Conservation (phyloP, 2,113 vertebrate genomes). For the Varanus salvator region DNA sequence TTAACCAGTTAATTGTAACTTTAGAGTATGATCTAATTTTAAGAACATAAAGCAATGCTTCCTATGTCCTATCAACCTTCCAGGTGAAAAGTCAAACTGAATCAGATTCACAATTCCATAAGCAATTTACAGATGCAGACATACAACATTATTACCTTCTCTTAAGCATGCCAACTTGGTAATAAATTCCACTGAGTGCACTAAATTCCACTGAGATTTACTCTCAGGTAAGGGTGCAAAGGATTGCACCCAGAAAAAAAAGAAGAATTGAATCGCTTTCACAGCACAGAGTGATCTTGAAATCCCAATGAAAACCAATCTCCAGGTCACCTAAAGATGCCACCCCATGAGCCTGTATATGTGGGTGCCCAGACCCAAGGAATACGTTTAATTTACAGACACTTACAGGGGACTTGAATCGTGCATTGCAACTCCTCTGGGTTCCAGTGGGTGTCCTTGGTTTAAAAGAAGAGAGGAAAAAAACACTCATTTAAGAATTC, state of each 20-base stretch:
- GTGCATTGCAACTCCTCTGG: conserved; percentile 28
- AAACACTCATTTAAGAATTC: neutral
- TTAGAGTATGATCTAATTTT: neutral
- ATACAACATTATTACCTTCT: neutral
- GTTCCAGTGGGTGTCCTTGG: conserved; percentile 51
- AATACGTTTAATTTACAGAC: neutral
- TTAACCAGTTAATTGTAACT: neutral
- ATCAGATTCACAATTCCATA: neutral
- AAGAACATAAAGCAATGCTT: neutral
- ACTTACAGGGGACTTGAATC: conserved; percentile 65
- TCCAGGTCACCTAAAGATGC: too few species aligned
- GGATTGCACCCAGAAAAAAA: neutral
- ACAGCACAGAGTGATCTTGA: neutral
- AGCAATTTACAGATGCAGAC: neutral
- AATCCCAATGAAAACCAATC: too few species aligned
- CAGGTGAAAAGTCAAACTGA: neutral
- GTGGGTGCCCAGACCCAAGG: neutral
- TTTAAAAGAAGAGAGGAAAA: conserved; percentile 7
- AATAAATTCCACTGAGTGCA: too few species aligned
- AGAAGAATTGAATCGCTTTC: neutral
- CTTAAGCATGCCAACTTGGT: too few species aligned
- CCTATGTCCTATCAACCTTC: neutral
- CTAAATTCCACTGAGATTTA: too few species aligned
- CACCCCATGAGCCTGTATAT: neutral
- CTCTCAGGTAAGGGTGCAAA: too few species aligned